Evolutionary conservation across 2,888 invertebrate genomes (phyloP), one percentile per base, ranked within the genome.

Genomic region (Dicycla oo): DNA sequence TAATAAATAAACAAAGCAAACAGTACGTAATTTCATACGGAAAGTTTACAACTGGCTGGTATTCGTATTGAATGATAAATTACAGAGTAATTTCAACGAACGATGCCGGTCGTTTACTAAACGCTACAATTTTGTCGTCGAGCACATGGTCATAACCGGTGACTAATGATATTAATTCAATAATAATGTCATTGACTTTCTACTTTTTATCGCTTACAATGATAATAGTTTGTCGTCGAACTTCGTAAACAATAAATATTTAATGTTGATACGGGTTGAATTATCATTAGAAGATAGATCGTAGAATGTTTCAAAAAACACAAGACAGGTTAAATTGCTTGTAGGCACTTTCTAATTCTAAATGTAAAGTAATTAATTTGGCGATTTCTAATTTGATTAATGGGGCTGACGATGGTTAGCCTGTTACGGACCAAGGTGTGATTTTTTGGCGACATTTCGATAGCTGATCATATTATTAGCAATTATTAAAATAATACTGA

Each of bases 121-220:
- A 73, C 58, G 68, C 53, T 66, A 77, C 67, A 60, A 63, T 66
- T 76, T 71, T 67, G 63, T 64, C 40, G 71, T 43, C 54, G 57
- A 69, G 38, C 80, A 71, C 80, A 58, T 72, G 66, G 60, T 47
- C 65, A 51, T 49, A 63, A 26, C 45, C 53, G 45, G 62, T 75
- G 71, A 82, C 63, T 79, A 69, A 82, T 69, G 53, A 66, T 66
- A 69, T 69, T 53, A 74, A 74, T 80, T 69, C 67, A 78, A 68
- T 70, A 57, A 68, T 58, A 68, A 69, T 67, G 53, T 49, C 62
- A 71, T 64, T 71, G 67, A 68, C 66, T 61, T 81, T 72, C 38
- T 69, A 63, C 23, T 51, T 67, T 78, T 74, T 69, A 78, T 70
- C 74, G 56, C 53, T 73, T 43, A 64, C 26, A 18, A 43, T 38